A percentile compares a stretch with the other conserved stretches of the same genome.
Conservation (phyloP, 2,797 vertebrate species). For the Columba guinea region DNA sequence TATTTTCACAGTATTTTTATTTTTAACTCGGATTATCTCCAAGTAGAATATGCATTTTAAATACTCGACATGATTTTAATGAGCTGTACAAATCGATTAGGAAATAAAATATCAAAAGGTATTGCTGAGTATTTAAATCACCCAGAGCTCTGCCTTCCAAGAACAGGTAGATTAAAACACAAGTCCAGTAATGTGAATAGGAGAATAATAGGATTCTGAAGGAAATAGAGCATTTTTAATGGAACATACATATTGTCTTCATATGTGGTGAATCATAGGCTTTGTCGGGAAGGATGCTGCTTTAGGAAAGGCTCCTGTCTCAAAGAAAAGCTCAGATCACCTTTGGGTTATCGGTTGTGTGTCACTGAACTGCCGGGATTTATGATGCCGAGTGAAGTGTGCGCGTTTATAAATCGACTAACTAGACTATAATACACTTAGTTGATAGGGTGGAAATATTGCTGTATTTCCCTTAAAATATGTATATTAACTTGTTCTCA, state of each 20-base stretch:
- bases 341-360: neutral
- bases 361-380: neutral
- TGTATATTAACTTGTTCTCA: neutral
- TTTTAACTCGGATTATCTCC: neutral
- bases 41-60: neutral
- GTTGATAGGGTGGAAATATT: neutral
- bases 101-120: neutral
- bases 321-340: neutral
- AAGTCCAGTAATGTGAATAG: fast-evolving
- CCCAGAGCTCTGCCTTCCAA: neutral
- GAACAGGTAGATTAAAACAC: neutral
- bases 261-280: fast-evolving
- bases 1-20: neutral
- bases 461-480: neutral
- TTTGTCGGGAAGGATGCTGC: neutral
- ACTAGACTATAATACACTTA: neutral
- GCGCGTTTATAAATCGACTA: neutral
- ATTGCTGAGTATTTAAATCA: neutral
- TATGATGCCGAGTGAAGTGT: neutral
- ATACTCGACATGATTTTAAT: neutral
- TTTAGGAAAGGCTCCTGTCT: neutral
- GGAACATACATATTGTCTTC: neutral
- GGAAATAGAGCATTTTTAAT: neutral
- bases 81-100: neutral
- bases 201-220: fast-evolving